Evolutionary conservation across 92 coral and sea anemone genomes (phyloP), one percentile per base, ranked within the genome.

Genomic region (Paramuricea clavata): DNA sequence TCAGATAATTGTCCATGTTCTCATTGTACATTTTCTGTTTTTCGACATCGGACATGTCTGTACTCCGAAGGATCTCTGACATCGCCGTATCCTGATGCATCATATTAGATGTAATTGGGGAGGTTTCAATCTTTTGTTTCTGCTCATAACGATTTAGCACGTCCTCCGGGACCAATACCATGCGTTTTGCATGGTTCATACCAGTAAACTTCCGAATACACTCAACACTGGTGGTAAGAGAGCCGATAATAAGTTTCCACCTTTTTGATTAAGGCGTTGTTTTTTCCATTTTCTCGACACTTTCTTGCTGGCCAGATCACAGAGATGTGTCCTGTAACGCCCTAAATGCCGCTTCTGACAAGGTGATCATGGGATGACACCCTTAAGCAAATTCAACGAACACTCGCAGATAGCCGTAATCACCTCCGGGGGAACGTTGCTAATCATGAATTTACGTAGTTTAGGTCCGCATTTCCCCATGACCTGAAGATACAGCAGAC

Each of bases 251-350:
- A n/a, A n/a, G n/a, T n/a, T n/a, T n/a, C n/a, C n/a, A n/a, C n/a
- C n/a, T n/a, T n/a, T n/a, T n/a, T n/a, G n/a, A n/a, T n/a, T n/a
- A n/a, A n/a, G n/a, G n/a, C n/a, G 71, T 81, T 12, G 81, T 59
- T 87, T 87, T 86, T 87, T 87, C 47, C 52, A 52, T 71, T 26
- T 36, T 23, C 72, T 39, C 3, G 91, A 82, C 30, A 87, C 87
- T 3, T 78, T 76, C 76, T 81, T 87, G 72, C 69, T 64, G 8
- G 87, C 87, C 32, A 87, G 49, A 19, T 42, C 16, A 22, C 82
- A 22, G 73, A 85, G 71, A 6, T 74, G 83, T 73, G 47, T 85
- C 73, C 25, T 85, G 81, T 41, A 85, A 19, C 82, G 64, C 19
- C 70, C 47, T 0, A 85, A 70, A 23, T 36, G 5, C 0, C 13